A percentile compares a stretch with the other conserved stretches of the same genome.
Conservation (phyloP, 2,113 vertebrate genomes). For the Bubo blakistoni region DNA sequence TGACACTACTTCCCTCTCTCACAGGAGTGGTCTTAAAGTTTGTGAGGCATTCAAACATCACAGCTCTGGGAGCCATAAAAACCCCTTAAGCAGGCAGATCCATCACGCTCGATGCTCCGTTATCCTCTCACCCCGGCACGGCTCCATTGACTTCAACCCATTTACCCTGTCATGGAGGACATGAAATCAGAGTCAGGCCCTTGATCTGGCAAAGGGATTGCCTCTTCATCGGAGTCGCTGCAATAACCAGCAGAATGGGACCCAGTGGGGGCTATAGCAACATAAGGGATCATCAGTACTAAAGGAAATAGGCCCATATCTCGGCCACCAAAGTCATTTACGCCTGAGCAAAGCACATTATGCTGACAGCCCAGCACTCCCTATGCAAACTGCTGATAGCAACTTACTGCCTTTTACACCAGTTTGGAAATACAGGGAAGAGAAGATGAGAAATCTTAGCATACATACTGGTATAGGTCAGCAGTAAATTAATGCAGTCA, state of each 20-base stretch:
- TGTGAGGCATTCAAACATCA: slow-evolving; percentile 54
- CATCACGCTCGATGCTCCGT: neutral
- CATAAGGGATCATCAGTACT: neutral
- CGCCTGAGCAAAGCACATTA: neutral
- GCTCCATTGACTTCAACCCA: neutral
- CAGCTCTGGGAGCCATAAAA: slow-evolving; percentile 36
- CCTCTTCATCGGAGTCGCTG: neutral
- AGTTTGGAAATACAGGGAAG: neutral
- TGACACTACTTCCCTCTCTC: neutral
- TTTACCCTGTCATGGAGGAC: neutral
- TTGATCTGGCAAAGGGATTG: neutral
- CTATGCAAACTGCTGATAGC: neutral
- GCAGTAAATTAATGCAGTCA: neutral
- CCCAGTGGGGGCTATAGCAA: neutral
- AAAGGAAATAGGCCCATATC: neutral
- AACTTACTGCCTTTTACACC: neutral
- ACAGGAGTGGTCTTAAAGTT: slow-evolving; percentile 45
- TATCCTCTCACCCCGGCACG: neutral
- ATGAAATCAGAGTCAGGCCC: neutral
- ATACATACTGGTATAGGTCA: neutral
- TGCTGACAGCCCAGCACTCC: neutral
- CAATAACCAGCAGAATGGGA: neutral
- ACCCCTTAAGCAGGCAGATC: slow-evolving; percentile 31
- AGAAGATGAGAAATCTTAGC: neutral
- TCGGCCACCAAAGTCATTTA: neutral